phyloP scores from a whole-genome alignment of 2,113 vertebrate genomes.

The Elaphurus davidianus region DNA sequence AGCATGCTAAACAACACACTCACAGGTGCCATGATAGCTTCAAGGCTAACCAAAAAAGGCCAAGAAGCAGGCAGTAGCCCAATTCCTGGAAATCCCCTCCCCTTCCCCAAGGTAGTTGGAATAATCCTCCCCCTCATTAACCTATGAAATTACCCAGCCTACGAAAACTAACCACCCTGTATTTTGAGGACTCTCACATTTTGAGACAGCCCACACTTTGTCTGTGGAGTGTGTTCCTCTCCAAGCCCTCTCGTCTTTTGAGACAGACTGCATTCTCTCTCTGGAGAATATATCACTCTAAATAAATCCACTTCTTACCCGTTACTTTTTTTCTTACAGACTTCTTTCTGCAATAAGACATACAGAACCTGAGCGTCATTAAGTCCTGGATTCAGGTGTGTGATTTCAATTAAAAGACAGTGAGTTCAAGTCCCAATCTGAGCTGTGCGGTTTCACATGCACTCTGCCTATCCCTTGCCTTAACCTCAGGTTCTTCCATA shows the following conservation, averaged over 20 bases:
- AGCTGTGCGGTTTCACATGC: neutral
- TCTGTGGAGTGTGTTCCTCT: neutral
- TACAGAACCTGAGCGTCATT: neutral
- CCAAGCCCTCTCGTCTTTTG: neutral
- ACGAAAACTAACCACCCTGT: neutral
- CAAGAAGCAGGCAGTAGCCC: neutral
- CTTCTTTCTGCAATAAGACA: neutral
- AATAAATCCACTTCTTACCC: neutral
- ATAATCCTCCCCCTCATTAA: neutral
- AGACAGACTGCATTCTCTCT: neutral
- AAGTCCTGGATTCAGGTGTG: neutral
- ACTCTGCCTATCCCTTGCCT: neutral
- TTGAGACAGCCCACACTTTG: neutral
- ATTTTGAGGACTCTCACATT: neutral
- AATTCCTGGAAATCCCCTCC: neutral
- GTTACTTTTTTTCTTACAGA: neutral
- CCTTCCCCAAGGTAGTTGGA: neutral
- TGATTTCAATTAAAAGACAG: neutral
- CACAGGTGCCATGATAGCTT: neutral
- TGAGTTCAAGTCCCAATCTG: neutral
- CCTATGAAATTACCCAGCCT: neutral
- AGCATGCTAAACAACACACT: neutral
- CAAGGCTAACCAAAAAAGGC: neutral
- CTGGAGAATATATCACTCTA: neutral
- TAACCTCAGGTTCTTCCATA: neutral